A percentile compares a stretch with the other conserved stretches of the same genome.
Evolutionary conservation across 1,140 invertebrate species (phyloP).

Genomic region (Drosophila varians): DNA sequence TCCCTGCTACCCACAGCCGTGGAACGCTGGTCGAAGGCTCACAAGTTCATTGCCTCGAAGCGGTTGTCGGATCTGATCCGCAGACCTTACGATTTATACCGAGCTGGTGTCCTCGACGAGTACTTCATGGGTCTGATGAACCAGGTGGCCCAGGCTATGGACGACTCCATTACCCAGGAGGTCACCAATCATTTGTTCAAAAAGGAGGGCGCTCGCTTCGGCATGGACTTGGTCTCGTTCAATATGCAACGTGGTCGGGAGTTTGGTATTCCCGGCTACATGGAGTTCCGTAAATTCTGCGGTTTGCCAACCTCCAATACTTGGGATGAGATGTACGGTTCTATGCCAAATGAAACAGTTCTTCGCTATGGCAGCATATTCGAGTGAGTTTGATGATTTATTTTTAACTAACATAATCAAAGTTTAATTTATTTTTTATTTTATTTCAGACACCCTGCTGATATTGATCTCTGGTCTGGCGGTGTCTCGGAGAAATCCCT

Average conservation of each 20-base stretch:
- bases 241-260: constrained; percentile 97
- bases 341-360: constrained; percentile 95
- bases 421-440: not conserved
- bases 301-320: constrained; percentile 90
- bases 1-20: constrained; percentile 94
- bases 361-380: constrained; percentile 90
- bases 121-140: constrained; percentile 97
- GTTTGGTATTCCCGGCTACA: constrained; percentile 95
- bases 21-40: constrained; percentile 96
- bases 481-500: constrained; percentile 95
- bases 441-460: constrained; percentile 88
- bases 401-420: not conserved
- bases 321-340: constrained; percentile 94
- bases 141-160: constrained; percentile 97
- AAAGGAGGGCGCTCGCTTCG: constrained; percentile 92
- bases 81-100: constrained; percentile 94
- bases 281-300: constrained; percentile 96
- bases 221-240: constrained; percentile 96
- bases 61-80: constrained; percentile 94
- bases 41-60: constrained; percentile 96
- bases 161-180: constrained; percentile 96
- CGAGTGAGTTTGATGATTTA: constrained; percentile 85
- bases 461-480: constrained; percentile 96
- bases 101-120: constrained; percentile 95
- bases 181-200: constrained; percentile 96